Evolutionary conservation across 2,888 invertebrate species (phyloP), one percentile per base, ranked within the genome.

Genomic region (Drosophila parthenogenetica): DNA sequence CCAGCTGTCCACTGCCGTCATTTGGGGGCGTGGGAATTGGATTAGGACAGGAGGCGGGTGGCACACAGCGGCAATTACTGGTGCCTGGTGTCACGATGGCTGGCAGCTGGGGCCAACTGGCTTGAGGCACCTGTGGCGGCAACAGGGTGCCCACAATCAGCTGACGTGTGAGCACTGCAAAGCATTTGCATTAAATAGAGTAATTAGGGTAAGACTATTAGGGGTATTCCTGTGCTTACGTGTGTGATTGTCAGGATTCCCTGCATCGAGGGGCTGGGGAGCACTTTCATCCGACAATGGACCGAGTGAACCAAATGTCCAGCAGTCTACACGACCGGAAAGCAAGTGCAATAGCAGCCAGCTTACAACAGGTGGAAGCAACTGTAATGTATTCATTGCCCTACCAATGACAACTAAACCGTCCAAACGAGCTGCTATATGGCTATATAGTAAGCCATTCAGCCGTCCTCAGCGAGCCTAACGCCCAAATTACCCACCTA

Each of bases 1-100:
- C 95, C 50, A 95, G 93, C 89, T 94, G 90, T 16, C 94, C 94
- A 64, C 93, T 93, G 22, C 94, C 94, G 78, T 93, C 92, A 16
- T 92, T 92, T 5, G 92, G 77, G 1, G 55, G 58, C 4, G 77
- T 61, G 14, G 90, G 81, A 17, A 85, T 10, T 0, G 91, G 87
- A 63, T 89, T 90, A 0, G 84, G 62, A 55, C 92, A 92, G 5
- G 90, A 90, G 7, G 91, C 92, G 0, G 90, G 63, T 0, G 92
- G 92, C 13, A 92, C 92, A 69, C 92, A 92, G 7, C 89, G 88
- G 50, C 92, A 92, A 69, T 85, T 81, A 4, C 77, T 82, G 13
- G 66, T 10, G n/a, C 72, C 55, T 1, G 87, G 69, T 1, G 51
- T 67, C 0, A 87, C 80, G n/a, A 80, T 80, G 2, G 61, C 53